Conservation (phyloP, 2,797 vertebrate species). For the Tamandua tetradactyla region DNA sequence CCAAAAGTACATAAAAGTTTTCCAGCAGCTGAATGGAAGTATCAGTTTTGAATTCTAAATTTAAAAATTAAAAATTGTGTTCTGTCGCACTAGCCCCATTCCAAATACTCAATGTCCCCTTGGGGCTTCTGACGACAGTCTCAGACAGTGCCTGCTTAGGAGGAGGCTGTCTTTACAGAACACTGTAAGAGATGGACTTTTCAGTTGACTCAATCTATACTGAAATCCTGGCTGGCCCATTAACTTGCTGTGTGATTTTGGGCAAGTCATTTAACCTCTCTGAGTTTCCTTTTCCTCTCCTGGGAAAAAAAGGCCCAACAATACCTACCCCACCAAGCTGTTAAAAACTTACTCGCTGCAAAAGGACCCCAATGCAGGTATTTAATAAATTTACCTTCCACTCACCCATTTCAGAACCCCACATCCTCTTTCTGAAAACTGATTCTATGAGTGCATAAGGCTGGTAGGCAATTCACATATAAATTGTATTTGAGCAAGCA, state of each 20-base stretch:
- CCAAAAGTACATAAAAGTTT: not conserved
- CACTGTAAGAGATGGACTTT: not conserved
- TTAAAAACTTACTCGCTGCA: not conserved
- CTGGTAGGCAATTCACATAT: not conserved
- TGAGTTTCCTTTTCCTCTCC: not conserved
- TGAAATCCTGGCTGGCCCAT: not conserved
- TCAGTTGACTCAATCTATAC: not conserved
- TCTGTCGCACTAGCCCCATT: not conserved
- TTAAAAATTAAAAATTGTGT: not conserved
- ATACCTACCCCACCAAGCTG: not conserved
- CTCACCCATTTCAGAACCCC: not conserved
- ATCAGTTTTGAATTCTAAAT: not conserved
- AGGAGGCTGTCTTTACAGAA: not conserved
- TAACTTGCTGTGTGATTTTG: not conserved
- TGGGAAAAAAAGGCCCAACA: not conserved
- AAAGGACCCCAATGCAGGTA: not conserved
- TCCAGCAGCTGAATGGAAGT: not conserved
- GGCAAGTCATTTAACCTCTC: not conserved
- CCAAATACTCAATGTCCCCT: accelerated
- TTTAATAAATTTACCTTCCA: not conserved
- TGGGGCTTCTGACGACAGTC: not conserved
- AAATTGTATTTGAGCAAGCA: not conserved
- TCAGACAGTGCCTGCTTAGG: not conserved
- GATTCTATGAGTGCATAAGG: not conserved
- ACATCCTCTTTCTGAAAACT: not conserved